Evolutionary conservation across 2,113 vertebrate genomes (phyloP).

Genomic region (Electrona antarctica): DNA sequence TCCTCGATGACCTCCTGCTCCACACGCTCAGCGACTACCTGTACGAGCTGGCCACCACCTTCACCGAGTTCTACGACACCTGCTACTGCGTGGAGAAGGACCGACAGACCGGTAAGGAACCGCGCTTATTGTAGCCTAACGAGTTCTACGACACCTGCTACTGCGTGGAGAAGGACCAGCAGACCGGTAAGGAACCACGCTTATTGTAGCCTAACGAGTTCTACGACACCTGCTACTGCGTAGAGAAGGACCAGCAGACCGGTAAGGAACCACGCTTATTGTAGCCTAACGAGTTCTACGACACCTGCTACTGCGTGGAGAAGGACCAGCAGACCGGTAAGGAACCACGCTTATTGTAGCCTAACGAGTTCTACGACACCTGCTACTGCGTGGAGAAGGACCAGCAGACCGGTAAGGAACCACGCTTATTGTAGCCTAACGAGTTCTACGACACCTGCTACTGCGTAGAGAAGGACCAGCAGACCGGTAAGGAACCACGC

Average conservation of each 20-base stretch:
- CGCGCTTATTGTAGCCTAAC: accelerated
- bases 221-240: slow-evolving; percentile 97
- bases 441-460: too few relatives aligned
- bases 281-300: slow-evolving; percentile 93
- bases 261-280: slow-evolving; percentile 72
- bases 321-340: slow-evolving; percentile 94
- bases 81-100: slow-evolving; percentile 99
- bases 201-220: slow-evolving; percentile 83
- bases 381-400: too few relatives aligned
- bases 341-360: not conserved
- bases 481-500: too few relatives aligned
- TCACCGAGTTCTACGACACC: slow-evolving; percentile 98
- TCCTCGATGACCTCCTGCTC: slow-evolving; percentile 91
- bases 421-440: too few relatives aligned
- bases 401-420: too few relatives aligned
- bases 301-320: slow-evolving; percentile 97
- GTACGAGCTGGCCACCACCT: slow-evolving; percentile 96
- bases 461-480: too few relatives aligned
- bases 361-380: too few relatives aligned
- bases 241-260: slow-evolving; percentile 95
- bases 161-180: slow-evolving; percentile 95
- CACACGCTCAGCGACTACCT: slow-evolving; percentile 95
- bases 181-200: slow-evolving; percentile 82
- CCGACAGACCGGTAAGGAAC: slow-evolving; percentile 86
- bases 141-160: slow-evolving; percentile 99